Conservation (phyloP, 2,888 invertebrate genomes). For the Orthosia cruda region DNA sequence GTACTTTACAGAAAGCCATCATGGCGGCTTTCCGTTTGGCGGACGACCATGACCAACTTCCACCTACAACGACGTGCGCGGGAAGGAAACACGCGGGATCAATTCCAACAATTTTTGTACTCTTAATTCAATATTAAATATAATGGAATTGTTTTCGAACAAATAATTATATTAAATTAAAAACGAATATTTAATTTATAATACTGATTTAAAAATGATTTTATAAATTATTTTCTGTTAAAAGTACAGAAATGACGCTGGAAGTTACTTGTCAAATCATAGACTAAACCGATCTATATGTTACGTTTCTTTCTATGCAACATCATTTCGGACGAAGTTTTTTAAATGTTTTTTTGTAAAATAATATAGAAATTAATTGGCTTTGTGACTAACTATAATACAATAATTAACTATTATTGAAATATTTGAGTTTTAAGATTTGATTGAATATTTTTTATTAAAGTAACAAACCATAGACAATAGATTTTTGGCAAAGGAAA, state of each 20-base stretch:
- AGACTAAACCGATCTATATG: constrained; percentile 60
- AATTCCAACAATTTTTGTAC: constrained; percentile 77
- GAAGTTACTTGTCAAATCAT: constrained; percentile 67
- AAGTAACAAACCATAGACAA: neutral
- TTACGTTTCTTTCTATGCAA: constrained; percentile 66
- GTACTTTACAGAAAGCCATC: constrained; percentile 95
- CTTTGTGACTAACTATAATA: neutral
- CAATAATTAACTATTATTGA: neutral
- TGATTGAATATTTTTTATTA: neutral
- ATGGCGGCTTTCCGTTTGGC: constrained; percentile 95
- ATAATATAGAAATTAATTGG: neutral
- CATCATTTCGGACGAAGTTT: too few relatives aligned
- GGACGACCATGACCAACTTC: constrained; percentile 93
- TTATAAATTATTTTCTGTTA: constrained; percentile 37
- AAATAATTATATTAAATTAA: constrained; percentile 17
- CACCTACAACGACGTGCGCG: constrained; percentile 94
- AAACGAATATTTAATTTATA: constrained; percentile 19
- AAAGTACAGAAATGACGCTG: constrained; percentile 68
- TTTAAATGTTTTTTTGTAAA: neutral
- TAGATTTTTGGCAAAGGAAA: neutral
- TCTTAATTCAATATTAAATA: constrained; percentile 52
- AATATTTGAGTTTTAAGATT: neutral
- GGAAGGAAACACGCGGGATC: constrained; percentile 93
- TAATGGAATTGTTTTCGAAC: neutral
- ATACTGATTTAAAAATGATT: constrained; percentile 6